phyloP scores from a whole-genome alignment of 2,888 invertebrate species.

The Callinectes sapidus region DNA sequence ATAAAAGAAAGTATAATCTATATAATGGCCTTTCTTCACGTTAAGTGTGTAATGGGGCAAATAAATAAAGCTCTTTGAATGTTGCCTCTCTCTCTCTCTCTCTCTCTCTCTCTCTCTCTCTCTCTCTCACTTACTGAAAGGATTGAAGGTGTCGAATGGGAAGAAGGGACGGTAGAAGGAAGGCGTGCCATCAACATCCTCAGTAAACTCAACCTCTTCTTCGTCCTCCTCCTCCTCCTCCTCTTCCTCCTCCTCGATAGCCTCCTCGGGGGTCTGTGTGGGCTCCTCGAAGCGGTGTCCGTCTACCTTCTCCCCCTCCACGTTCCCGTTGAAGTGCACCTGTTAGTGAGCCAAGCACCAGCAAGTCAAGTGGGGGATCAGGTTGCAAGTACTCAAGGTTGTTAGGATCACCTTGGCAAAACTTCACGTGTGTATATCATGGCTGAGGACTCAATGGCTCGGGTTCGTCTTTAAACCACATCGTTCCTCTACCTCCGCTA shows the following conservation, averaged over 20 bases:
- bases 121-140: neutral
- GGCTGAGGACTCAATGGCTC: neutral
- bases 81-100: neutral
- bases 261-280: neutral
- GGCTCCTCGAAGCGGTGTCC: neutral
- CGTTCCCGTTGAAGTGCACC: neutral
- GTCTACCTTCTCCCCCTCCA: neutral
- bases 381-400: conserved; percentile 23
- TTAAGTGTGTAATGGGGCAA: no score
- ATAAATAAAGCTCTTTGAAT: no score
- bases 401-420: neutral
- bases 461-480: no score
- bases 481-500: no score
- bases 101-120: neutral
- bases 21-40: neutral
- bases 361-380: neutral
- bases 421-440: neutral
- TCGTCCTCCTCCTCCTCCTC: neutral
- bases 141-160: neutral
- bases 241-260: neutral
- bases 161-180: neutral
- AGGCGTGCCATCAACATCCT: neutral
- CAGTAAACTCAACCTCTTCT: conserved; percentile 6
- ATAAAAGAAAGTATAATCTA: neutral
- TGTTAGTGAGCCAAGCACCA: neutral